These are phyloP conservation scores for Chloroclystis v-ata DNA, from an alignment of 2,888 invertebrate genomes.

Conservation along the genomic window DNA sequence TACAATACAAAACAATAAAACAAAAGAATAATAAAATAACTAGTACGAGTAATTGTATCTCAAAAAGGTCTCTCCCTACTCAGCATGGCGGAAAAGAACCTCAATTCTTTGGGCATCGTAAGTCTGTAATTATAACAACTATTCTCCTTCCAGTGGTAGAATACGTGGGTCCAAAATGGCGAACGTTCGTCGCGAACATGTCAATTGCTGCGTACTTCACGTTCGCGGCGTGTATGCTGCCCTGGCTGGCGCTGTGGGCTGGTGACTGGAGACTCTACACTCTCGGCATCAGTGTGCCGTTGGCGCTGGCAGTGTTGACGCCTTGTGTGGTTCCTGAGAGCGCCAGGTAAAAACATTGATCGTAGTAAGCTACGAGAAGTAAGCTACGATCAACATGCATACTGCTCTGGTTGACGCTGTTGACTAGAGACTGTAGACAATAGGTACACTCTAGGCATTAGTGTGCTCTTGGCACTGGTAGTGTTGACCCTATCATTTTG, in stretches of 20 bases:
- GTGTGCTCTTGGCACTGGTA: slow-evolving; percentile 83
- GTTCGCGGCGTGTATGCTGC: slow-evolving; percentile 86
- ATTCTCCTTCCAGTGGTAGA: slow-evolving; percentile 82
- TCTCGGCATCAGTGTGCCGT: slow-evolving; percentile 85
- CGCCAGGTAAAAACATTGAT: too few relatives aligned
- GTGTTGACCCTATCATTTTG: slow-evolving; percentile 84
- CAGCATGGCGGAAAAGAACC: too few relatives aligned
- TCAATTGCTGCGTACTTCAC: slow-evolving; percentile 93
- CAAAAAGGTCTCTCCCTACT: too few relatives aligned
- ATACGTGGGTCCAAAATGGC: slow-evolving; percentile 92
- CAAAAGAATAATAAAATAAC: too few relatives aligned
- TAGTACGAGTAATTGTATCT: too few relatives aligned
- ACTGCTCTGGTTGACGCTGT: slow-evolving; percentile 91
- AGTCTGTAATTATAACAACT: too few relatives aligned
- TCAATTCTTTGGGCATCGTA: too few relatives aligned
- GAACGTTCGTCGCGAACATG: slow-evolving; percentile 94
- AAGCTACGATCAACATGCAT: slow-evolving; percentile 85
- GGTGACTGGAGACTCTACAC: slow-evolving; percentile 88
- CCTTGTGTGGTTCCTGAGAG: slow-evolving; percentile 90
- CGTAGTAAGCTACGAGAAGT: too few relatives aligned
- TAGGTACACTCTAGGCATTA: slow-evolving; percentile 86
- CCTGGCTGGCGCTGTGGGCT: slow-evolving; percentile 89
- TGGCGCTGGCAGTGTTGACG: slow-evolving; percentile 82
- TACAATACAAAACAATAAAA: too few relatives aligned
- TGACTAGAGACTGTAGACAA: slow-evolving; percentile 85